These are phyloP conservation scores for Rousettus leschenaultii DNA, from an alignment of 2,113 vertebrate species.

Conservation along the genomic window DNA sequence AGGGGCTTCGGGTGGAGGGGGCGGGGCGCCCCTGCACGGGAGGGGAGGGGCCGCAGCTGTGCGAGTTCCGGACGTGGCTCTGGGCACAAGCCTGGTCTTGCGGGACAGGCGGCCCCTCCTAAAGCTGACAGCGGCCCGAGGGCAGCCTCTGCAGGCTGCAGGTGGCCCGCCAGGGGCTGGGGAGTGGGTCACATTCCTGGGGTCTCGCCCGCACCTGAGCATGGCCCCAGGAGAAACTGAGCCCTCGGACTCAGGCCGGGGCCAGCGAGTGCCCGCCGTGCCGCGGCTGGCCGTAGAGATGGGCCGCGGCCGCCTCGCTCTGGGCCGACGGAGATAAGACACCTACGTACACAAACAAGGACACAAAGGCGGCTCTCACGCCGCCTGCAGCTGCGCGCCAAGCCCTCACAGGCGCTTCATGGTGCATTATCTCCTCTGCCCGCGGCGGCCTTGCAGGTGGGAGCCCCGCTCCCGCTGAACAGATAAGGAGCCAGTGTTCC, in stretches of 20 bases:
- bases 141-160: conserved; percentile 41
- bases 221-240: not conserved
- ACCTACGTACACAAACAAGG: conserved; percentile 32
- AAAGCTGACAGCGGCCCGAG: conserved; percentile 30
- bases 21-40: conserved; percentile 58
- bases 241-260: not conserved
- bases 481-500: conserved; percentile 39
- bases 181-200: conserved; percentile 62
- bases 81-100: conserved; percentile 61
- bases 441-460: conserved; percentile 61
- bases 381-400: not conserved
- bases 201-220: not conserved
- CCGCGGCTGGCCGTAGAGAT: not conserved
- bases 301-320: not conserved
- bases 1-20: not conserved
- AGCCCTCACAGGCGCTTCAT: conserved; percentile 46
- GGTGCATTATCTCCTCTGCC: conserved; percentile 12
- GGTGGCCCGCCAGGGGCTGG: conserved; percentile 43
- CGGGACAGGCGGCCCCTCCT: conserved; percentile 24
- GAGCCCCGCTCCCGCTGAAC: conserved; percentile 33
- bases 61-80: conserved; percentile 51
- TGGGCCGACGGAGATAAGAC: conserved; percentile 23
- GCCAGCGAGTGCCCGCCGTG: accelerated
- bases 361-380: conserved; percentile 33
- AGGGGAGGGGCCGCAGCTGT: not conserved